phyloP scores from a whole-genome alignment of 2,888 invertebrate species.

The Lasioglossum lativentre region DNA sequence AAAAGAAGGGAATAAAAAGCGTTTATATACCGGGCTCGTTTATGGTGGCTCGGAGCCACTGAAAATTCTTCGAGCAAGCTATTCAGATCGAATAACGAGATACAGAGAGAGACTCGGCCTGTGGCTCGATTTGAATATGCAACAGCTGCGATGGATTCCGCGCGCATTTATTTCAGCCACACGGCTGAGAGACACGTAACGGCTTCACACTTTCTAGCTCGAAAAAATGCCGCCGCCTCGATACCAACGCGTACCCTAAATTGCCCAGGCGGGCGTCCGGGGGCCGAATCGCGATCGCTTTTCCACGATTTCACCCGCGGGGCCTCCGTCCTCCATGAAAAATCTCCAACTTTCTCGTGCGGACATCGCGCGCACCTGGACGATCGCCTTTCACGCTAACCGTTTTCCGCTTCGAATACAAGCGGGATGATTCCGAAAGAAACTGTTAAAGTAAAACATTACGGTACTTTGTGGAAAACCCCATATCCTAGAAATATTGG shows the following conservation, averaged over 20 bases:
- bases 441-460: too few relatives aligned
- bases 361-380: constrained; percentile 48
- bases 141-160: constrained; percentile 7
- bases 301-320: constrained; percentile 60
- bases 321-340: constrained; percentile 15
- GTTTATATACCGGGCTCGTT: neutral
- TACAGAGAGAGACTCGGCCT: neutral
- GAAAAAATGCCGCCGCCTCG: constrained; percentile 21
- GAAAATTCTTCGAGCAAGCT: constrained; percentile 3
- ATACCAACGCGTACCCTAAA: constrained; percentile 14
- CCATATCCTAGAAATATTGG: too few relatives aligned
- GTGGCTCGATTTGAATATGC: constrained; percentile 11
- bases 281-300: constrained; percentile 26
- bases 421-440: constrained; percentile 23
- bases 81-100: neutral
- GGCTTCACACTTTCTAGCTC: constrained; percentile 38
- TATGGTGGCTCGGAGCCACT: neutral
- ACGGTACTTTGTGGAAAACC: too few relatives aligned
- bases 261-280: neutral
- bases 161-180: constrained; percentile 12
- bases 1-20: neutral
- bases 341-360: constrained; percentile 63
- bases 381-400: constrained; percentile 74
- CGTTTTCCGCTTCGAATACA: constrained; percentile 56
- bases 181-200: constrained; percentile 20